phyloP scores from a whole-genome alignment of 2,888 invertebrate species.

The Deilephila porcellus region DNA sequence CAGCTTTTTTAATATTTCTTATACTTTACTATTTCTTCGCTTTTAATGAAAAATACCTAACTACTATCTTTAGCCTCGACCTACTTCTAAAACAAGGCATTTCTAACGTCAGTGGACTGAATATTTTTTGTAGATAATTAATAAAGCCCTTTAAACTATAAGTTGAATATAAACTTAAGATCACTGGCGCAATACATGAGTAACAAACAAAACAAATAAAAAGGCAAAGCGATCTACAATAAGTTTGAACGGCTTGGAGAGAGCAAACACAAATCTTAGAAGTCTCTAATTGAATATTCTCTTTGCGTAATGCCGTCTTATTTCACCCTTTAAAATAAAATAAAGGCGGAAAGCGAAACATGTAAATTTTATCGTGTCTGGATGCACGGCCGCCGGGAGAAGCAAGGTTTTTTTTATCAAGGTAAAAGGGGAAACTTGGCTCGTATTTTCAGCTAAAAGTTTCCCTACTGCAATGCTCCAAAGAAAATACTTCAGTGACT shows the following conservation, averaged over 20 bases:
- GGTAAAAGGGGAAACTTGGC: constrained; percentile 77
- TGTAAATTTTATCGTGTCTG: constrained; percentile 83
- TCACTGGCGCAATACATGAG: constrained; percentile 2
- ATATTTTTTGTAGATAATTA: no score
- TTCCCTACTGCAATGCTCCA: constrained; percentile 73
- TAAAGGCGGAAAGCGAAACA: constrained; percentile 79
- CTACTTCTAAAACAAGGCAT: no score
- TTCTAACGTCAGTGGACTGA: no score
- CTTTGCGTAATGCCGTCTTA: constrained; percentile 79
- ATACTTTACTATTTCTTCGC: no score
- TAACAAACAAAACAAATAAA: constrained; percentile 23
- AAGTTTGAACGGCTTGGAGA: constrained; percentile 45
- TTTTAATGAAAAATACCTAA: no score
- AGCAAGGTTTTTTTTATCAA: constrained; percentile 73
- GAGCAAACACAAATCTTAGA: constrained; percentile 70
- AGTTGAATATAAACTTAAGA: background rate
- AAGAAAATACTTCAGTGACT: constrained; percentile 77
- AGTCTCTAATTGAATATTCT: constrained; percentile 82
- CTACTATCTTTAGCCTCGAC: no score
- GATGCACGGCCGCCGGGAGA: constrained; percentile 65
- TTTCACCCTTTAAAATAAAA: constrained; percentile 83
- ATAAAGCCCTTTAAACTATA: no score
- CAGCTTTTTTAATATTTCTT: no score
- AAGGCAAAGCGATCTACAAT: constrained; percentile 1
- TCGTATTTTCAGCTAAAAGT: constrained; percentile 80